Conservation (phyloP, 2,797 vertebrate species). For the Champsocephalus gunnari region DNA sequence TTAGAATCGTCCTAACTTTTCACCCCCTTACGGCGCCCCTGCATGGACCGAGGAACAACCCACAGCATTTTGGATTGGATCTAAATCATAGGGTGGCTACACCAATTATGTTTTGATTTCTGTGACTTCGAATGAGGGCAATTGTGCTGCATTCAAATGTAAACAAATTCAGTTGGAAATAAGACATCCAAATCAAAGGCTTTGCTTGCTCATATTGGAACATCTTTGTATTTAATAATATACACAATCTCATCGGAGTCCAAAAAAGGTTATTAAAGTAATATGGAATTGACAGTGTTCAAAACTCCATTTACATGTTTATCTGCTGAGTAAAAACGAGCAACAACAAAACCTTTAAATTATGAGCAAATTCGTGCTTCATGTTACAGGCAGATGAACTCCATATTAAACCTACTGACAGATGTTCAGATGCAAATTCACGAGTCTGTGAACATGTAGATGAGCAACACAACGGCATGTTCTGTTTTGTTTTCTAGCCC, state of each 20-base stretch:
- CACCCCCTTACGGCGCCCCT: too few relatives aligned
- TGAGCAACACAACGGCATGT: conserved; percentile 40
- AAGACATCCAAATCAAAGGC: not conserved
- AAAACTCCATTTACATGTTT: conserved; percentile 1
- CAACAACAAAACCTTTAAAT: conserved; percentile 9
- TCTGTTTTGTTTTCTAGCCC: not conserved
- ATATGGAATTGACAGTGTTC: not conserved
- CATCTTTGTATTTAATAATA: not conserved
- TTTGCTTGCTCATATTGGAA: not conserved
- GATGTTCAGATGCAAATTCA: conserved; percentile 63
- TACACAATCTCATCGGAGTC: not conserved
- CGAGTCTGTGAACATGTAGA: conserved; percentile 57
- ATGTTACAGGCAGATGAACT: conserved; percentile 35
- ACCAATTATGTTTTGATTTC: too few relatives aligned
- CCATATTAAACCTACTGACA: conserved; percentile 47
- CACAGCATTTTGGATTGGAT: too few relatives aligned
- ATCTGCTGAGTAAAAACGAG: conserved; percentile 2
- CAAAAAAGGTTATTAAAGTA: not conserved
- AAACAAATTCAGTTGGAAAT: too few relatives aligned
- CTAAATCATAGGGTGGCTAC: too few relatives aligned
- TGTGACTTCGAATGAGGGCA: too few relatives aligned
- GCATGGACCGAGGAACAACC: too few relatives aligned
- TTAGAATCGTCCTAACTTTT: too few relatives aligned
- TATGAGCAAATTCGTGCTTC: not conserved
- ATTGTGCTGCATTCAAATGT: too few relatives aligned